Base-by-base conservation (phyloP, 2,113 vertebrate species). In the Spilogale gracilis region DNA sequence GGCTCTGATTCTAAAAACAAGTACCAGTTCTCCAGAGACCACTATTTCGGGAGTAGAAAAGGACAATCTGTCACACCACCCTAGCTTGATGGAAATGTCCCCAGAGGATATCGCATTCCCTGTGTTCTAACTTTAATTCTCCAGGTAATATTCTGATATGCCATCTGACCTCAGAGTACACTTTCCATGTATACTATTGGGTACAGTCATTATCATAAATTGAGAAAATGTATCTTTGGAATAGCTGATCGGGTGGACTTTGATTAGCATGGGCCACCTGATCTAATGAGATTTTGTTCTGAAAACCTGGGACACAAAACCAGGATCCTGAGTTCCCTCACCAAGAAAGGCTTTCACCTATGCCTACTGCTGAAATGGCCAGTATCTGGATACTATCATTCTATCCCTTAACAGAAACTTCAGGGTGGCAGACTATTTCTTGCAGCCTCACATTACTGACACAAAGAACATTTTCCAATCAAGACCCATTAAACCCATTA, bases 1-100 rank as follows among this genome's bases (percentile, higher is more conserved):
- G 65, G 2, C 27, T 94, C 43, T 84, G 38, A 71, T 83, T 96
- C 69, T 94, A 95, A 94, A 97, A 96, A 89, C 45, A 93, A 96
- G 92, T 50, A 69, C 5, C 32, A 80, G 1, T 88, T 92, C 67
- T 94, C 88, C 69, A 84, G 63, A 92, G 52, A 88, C 45, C 1
- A 84, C 7, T 95, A 94, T 81, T 93, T 94, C 76, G 69, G 78
- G 23, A 83, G 25, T 65, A 48, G 43, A 81, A 18, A 95, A 90
- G 54, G 73, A 79, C 18, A 94, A 84, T 56, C 11, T 88, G 48
- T 73, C 65, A 86, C 8, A 13, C 60, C 11, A 54, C 30, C 45
- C 79, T 12, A 48, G 50, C 5, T 63, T 83, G 23, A 96, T 63
- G 20, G 63, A 83, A 86, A 94, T 92, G 17, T 69, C 58, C 45